Evolutionary conservation across 92 coral and sea anemone genomes (phyloP).

Genomic region (Muricea muricata): DNA sequence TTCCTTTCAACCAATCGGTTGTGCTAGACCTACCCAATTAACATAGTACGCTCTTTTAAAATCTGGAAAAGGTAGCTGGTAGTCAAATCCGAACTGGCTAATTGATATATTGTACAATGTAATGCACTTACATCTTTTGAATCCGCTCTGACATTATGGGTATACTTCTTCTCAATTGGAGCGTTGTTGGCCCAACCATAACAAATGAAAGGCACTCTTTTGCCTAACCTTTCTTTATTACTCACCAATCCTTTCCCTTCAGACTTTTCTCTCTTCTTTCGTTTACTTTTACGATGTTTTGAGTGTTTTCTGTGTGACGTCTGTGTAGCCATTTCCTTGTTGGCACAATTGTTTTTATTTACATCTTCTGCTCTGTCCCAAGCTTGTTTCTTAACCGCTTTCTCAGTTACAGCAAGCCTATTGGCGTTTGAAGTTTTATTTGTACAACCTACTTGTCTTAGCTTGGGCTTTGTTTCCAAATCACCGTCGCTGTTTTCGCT

Average conservation of each 20-base stretch:
- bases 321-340: background rate
- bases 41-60: too few species aligned
- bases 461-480: slow-evolving; percentile 41
- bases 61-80: too few species aligned
- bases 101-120: too few species aligned
- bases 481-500: slow-evolving; percentile 74
- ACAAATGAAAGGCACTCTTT: slow-evolving; percentile 74
- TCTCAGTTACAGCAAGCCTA: too few species aligned
- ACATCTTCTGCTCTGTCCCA: slow-evolving; percentile 46
- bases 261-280: background rate
- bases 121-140: slow-evolving; percentile 72
- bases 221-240: slow-evolving; percentile 30
- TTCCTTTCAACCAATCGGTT: too few species aligned
- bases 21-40: too few species aligned
- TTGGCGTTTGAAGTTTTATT: slow-evolving; percentile 13
- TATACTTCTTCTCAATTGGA: slow-evolving; percentile 83
- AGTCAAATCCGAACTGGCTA: too few species aligned
- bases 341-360: background rate
- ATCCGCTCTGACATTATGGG: slow-evolving; percentile 89
- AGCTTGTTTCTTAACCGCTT: too few species aligned
- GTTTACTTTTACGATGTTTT: background rate
- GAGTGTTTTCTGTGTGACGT: slow-evolving; percentile 1
- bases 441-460: too few species aligned
- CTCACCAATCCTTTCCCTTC: background rate
- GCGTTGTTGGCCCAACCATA: slow-evolving; percentile 99